These are phyloP conservation scores for Poecilobothrus nobilitatus DNA, from an alignment of 2,888 invertebrate genomes.

Conservation along the genomic window DNA sequence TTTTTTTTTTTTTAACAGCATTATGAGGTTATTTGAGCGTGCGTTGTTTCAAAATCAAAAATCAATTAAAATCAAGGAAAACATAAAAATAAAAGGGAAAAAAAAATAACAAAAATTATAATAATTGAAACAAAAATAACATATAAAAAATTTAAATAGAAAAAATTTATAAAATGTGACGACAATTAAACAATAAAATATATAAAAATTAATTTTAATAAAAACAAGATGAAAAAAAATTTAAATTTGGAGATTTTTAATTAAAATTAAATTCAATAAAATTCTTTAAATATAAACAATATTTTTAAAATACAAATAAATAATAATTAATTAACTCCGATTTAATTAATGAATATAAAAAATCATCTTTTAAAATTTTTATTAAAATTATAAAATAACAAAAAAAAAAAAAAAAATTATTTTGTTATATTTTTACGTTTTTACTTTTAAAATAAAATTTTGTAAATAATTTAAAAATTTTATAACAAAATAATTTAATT, in stretches of 20 bases:
- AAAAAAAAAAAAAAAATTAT: no score
- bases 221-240: no score
- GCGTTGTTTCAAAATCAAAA: neutral
- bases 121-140: conserved; percentile 16
- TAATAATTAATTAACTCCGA: neutral
- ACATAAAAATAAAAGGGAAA: conserved; percentile 25
- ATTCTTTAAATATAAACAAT: no score
- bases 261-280: no score
- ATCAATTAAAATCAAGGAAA: conserved; percentile 18
- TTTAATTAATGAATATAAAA: neutral
- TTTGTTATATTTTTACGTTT: no score
- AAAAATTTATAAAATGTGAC: neutral
- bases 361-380: no score
- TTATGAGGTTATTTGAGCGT: conserved; percentile 1
- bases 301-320: neutral
- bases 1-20: conserved; percentile 7
- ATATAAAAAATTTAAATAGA: neutral
- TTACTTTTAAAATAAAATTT: neutral
- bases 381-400: no score
- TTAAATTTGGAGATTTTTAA: no score
- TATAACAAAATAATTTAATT: no score
- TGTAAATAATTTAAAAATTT: neutral
- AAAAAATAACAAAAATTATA: conserved; percentile 20
- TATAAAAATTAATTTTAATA: no score
- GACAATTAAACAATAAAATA: neutral